Percentiles rank a stretch among this genome's conserved stretches.
These are phyloP conservation scores for Drosophila albomicans DNA, from an alignment of 1,140 invertebrate species.

Conservation along the genomic window DNA sequence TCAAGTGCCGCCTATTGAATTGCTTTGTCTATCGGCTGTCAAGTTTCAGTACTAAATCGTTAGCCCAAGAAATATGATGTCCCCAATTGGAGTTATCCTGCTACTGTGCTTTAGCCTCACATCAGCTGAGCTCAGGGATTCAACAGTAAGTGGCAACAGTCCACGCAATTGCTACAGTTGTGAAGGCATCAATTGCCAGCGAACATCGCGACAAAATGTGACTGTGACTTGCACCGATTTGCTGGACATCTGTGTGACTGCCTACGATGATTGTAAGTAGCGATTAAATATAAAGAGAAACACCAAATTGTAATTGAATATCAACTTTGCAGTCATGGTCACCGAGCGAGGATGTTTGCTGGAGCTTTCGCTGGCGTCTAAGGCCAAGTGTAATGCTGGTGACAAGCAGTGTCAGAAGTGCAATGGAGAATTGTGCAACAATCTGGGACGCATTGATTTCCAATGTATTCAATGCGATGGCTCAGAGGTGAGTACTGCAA, in stretches of 20 bases:
- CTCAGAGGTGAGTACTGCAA: slow-evolving; percentile 47
- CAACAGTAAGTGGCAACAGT: slow-evolving; percentile 20
- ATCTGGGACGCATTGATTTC: slow-evolving; percentile 66
- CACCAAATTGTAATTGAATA: neutral
- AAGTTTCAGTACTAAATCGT: slow-evolving; percentile 28
- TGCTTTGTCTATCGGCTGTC: neutral
- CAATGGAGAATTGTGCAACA: slow-evolving; percentile 69
- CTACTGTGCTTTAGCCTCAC: slow-evolving; percentile 23
- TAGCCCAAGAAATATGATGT: slow-evolving; percentile 21
- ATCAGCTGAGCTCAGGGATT: slow-evolving; percentile 6
- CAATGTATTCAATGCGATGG: slow-evolving; percentile 72
- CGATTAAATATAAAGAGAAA: neutral
- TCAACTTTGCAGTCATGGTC: slow-evolving; percentile 58
- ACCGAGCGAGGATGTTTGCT: slow-evolving; percentile 68
- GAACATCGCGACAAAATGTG: slow-evolving; percentile 52
- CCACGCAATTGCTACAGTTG: slow-evolving; percentile 68
- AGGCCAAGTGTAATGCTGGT: slow-evolving; percentile 45
- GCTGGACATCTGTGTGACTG: slow-evolving; percentile 75
- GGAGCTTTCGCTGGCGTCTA: slow-evolving; percentile 47
- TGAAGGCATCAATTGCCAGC: slow-evolving; percentile 72
- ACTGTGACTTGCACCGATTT: slow-evolving; percentile 58
- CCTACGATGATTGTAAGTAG: slow-evolving; percentile 71
- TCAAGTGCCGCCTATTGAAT: slow-evolving; percentile 28
- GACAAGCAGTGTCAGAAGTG: slow-evolving; percentile 67
- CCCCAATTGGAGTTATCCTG: slow-evolving; percentile 30